Percentiles rank a stretch among this genome's conserved stretches.
Evolutionary conservation across 2,888 invertebrate species (phyloP).

Genomic region (Melieria crassipennis): DNA sequence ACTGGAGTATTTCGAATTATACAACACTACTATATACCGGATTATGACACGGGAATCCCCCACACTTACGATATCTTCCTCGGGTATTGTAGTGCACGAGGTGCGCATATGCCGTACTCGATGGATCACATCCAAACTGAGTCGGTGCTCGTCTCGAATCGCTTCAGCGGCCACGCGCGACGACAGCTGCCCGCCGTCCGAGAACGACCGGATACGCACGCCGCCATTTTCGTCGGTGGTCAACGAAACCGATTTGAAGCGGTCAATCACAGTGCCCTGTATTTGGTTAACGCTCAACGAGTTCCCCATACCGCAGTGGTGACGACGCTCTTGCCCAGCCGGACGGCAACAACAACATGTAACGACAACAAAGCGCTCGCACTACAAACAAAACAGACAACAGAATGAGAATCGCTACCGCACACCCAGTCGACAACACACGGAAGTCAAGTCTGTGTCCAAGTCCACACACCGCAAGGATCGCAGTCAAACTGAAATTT

Average conservation of each 20-base stretch:
- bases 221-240: constrained; percentile 56
- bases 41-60: neutral
- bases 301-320: constrained; percentile 51
- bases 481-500: constrained; percentile 54
- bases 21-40: too few species aligned
- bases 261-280: constrained; percentile 59
- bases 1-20: too few species aligned
- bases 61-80: constrained; percentile 59
- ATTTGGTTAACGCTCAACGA: constrained; percentile 56
- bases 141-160: constrained; percentile 55
- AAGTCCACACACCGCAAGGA: constrained; percentile 52
- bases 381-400: constrained; percentile 14
- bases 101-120: constrained; percentile 57
- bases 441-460: constrained; percentile 22
- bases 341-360: neutral
- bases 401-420: neutral
- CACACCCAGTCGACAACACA: neutral
- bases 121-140: constrained; percentile 55
- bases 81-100: constrained; percentile 60
- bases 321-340: neutral
- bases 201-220: constrained; percentile 59
- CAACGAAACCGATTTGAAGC: constrained; percentile 57
- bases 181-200: constrained; percentile 55
- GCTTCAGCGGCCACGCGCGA: constrained; percentile 51
- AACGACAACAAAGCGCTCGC: neutral